A percentile compares a stretch with the other conserved stretches of the same genome.
Conservation (phyloP, 1,140 invertebrate species). For the Drosophila dunni region DNA sequence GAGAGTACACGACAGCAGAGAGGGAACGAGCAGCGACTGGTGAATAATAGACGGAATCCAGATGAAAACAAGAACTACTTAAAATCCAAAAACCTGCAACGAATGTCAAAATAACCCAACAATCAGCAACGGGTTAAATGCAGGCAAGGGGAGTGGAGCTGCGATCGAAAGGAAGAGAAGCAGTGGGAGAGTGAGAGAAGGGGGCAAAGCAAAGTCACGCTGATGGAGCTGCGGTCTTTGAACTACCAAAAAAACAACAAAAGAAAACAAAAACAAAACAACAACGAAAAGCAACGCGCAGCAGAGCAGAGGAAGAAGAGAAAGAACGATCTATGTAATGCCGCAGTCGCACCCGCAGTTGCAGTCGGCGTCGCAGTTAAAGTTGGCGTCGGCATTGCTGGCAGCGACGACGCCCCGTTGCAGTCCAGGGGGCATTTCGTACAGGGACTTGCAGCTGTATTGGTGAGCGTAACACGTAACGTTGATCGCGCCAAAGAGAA, state of each 20-base stretch:
- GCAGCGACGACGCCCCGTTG: conserved; percentile 10
- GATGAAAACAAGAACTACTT: not conserved
- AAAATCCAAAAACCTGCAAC: conserved; percentile 3
- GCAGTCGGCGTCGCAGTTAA: conserved; percentile 1
- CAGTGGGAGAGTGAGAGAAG: not conserved
- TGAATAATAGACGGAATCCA: conserved; percentile 14
- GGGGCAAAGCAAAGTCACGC: conserved; percentile 23
- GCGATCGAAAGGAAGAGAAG: not conserved
- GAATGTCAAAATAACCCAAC: not conserved
- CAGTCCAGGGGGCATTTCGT: conserved; percentile 43
- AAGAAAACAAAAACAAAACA: conserved; percentile 8
- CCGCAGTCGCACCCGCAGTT: conserved; percentile 1
- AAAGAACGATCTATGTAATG: conserved; percentile 64
- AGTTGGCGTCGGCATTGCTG: conserved; percentile 11
- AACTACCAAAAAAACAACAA: conserved; percentile 53
- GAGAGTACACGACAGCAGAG: not conserved
- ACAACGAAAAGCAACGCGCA: not conserved
- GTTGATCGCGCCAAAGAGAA: conserved; percentile 35
- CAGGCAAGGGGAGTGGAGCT: not conserved
- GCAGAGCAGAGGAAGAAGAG: not conserved
- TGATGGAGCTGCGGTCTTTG: conserved; percentile 57
- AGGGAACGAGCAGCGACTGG: not conserved
- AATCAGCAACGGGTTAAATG: conserved; percentile 16
- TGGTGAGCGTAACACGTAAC: conserved; percentile 14
- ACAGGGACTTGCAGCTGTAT: conserved; percentile 24